Percentiles rank a stretch among this genome's conserved stretches.
phyloP scores from a whole-genome alignment of 2,888 invertebrate genomes.

The Punctoribates punctum region DNA sequence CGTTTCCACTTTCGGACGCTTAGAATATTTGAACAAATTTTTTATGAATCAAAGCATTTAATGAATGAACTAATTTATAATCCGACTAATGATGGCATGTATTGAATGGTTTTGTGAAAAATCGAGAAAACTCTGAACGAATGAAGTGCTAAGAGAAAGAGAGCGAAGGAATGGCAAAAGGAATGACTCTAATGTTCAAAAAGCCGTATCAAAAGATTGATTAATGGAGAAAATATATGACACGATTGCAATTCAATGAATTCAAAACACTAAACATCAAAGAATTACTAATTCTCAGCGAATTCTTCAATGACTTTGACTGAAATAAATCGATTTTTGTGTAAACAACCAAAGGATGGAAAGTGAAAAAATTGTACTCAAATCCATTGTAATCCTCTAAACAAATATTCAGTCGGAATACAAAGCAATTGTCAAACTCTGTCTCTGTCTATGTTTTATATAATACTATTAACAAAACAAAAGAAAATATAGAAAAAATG shows the following conservation, averaged over 20 bases:
- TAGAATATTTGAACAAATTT: not conserved
- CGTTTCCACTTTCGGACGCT: not conserved
- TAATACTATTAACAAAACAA: no score
- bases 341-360: slow-evolving; percentile 3
- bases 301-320: slow-evolving; percentile 14
- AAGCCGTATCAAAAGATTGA: slow-evolving; percentile 24
- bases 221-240: slow-evolving; percentile 31
- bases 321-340: slow-evolving; percentile 7
- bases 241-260: slow-evolving; percentile 30
- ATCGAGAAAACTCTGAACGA: not conserved
- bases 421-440: no score
- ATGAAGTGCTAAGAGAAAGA: slow-evolving; percentile 11
- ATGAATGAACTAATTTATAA: slow-evolving; percentile 22
- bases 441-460: no score
- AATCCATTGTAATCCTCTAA: not conserved
- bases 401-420: not conserved
- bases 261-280: slow-evolving; percentile 23
- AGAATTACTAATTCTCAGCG: slow-evolving; percentile 31
- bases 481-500: no score
- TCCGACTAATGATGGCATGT: slow-evolving; percentile 1
- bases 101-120: slow-evolving; percentile 22
- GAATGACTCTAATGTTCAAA: slow-evolving; percentile 10
- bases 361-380: not conserved
- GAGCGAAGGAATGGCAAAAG: not conserved
- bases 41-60: not conserved